Evolutionary conservation across 2,113 vertebrate genomes (phyloP), one percentile per base, ranked within the genome.

Genomic region (Drymodes brunneopygia): DNA sequence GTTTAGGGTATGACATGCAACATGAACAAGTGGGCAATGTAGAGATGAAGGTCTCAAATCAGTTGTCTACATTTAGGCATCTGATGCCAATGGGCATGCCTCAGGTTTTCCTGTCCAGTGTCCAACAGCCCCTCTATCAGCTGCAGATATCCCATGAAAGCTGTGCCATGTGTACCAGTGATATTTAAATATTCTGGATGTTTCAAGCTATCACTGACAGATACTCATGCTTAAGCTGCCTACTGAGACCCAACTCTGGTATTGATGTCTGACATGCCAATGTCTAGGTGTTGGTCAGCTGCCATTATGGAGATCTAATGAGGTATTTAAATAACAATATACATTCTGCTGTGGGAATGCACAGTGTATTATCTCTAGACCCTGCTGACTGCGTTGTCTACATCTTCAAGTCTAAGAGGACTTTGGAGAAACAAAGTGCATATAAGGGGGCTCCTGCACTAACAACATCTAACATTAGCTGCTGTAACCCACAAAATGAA

Each of bases 51-150:
- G 5, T 23, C 6, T 61, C 11, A 16, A 15, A 40, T 62, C 19
- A 2, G 2, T 24, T n/a, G 6, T 45, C 16, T 13, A 24, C 24
- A 44, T 69, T 60, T 20, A 66, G 22, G 13, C 6, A 40, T n/a
- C 17, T 71, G 36, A 36, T 66, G 4, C 3, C n/a, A 61, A 5
- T 3, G 50, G 22, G 33, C 0, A 3, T 19, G 4, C 1, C 16
- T 29, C 19, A n/a, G 10, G 3, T 27, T 74, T 22, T 29, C 15
- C 40, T 80, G 44, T 29, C 14, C 17, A 25, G 12, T 29, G 24
- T 74, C 31, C 31, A 53, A 44, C 7, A 66, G 17, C 11, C 12
- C n/a, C 5, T 81, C 11, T 21, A 8, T 29, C 23, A 53, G 6
- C 6, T 65, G 23, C 12, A 65, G 27, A 27, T 65, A 50, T 15